A percentile compares a stretch with the other conserved stretches of the same genome.
phyloP scores from a whole-genome alignment of 2,113 vertebrate species.

The Chaetorhynchus papuensis region DNA sequence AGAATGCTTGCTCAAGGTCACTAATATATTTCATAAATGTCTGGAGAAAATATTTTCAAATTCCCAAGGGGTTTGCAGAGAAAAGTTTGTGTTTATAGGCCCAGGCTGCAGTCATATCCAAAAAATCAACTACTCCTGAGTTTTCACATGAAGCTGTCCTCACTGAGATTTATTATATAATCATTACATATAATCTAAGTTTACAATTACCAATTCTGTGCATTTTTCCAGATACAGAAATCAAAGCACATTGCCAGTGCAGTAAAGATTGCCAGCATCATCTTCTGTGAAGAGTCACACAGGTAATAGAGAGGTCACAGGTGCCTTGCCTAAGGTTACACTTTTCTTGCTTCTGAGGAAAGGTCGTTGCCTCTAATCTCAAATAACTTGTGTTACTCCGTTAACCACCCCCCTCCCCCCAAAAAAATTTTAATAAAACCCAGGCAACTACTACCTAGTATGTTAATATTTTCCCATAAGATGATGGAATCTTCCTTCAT shows the following conservation, averaged over 20 bases:
- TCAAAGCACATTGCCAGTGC: background rate
- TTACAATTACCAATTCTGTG: background rate
- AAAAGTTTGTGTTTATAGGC: background rate
- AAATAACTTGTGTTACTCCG: background rate
- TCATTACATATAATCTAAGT: background rate
- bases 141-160: background rate
- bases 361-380: background rate
- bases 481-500: background rate
- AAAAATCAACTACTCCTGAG: background rate
- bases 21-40: background rate
- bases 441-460: background rate
- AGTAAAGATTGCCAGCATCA: too few species aligned
- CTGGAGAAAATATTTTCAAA: background rate
- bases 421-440: background rate
- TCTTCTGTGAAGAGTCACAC: background rate
- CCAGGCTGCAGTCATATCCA: background rate
- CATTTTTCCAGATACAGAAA: background rate
- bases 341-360: background rate
- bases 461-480: background rate
- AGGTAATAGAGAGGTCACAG: background rate
- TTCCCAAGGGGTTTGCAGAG: background rate
- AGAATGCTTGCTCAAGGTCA: background rate
- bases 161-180: background rate
- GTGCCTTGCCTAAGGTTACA: background rate
- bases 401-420: accelerated